A percentile compares a stretch with the other conserved stretches of the same genome.
Evolutionary conservation across 1,140 invertebrate genomes (phyloP).

Genomic region (Penaeus vannamei): DNA sequence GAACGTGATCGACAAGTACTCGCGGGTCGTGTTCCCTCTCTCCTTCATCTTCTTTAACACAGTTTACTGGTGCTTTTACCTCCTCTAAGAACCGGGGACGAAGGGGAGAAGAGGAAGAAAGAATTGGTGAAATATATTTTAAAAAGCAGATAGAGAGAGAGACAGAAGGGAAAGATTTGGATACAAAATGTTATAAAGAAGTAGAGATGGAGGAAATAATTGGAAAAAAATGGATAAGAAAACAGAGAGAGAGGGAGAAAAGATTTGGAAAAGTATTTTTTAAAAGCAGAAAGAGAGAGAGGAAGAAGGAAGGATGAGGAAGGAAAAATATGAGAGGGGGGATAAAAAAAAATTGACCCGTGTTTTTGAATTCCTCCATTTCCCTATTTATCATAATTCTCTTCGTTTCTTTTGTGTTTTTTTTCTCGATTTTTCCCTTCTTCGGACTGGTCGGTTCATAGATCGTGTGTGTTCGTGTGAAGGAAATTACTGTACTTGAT

Average conservation of each 20-base stretch:
- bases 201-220: no score
- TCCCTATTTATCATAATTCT: not conserved
- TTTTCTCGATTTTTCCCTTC: not conserved
- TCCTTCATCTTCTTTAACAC: slow-evolving; percentile 95
- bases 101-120: not conserved
- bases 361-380: not conserved
- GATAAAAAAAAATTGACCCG: not conserved
- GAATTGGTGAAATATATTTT: not conserved
- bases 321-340: not conserved
- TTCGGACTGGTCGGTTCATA: not conserved
- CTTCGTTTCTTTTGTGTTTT: not conserved
- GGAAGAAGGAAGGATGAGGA: not conserved
- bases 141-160: no score
- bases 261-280: no score
- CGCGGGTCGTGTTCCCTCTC: slow-evolving; percentile 92
- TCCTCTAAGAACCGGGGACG: slow-evolving; percentile 73
- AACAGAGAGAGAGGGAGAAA: no score
- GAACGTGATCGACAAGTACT: slow-evolving; percentile 97
- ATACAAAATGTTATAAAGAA: no score
- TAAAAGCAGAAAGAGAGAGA: no score
- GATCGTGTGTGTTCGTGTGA: not conserved
- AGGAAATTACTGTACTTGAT: not conserved
- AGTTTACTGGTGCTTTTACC: slow-evolving; percentile 95
- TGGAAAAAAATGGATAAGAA: no score
- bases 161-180: not conserved